Base-by-base conservation (phyloP, 2,797 vertebrate species). In the Chrysolophus pictus region DNA sequence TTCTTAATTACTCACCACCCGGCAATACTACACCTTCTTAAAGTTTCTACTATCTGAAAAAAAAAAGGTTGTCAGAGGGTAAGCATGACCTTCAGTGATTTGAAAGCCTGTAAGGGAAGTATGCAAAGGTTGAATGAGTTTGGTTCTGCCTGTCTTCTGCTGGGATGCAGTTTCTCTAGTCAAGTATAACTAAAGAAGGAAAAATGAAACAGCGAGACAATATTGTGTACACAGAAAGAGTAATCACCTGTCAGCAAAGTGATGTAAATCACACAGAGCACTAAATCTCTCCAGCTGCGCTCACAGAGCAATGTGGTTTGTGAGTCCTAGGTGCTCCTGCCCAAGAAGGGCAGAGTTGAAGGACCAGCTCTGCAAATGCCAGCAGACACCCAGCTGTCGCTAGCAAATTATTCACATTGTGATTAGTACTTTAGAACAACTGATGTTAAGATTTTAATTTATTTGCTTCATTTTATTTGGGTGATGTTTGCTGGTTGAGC, bases 161-260 rank as follows among this genome's bases (percentile, higher is more conserved):
- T 93, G 91, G 26, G 92, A 87, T 81, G 83, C 70, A 67, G 91
- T 76, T 81, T 81, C 6, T 33, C 63, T 93, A 92, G 95, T 95
- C 95, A 96, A 90, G 83, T 53, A 17, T 86, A 90, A 95, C 95
- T 93, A 91, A 87, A 69, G 68, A 41, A 4, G 39, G 41, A 84
- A 91, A 81, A 93, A 87, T 67, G 47, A 28, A 83, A 55, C 82
- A 72, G 85, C 79, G 56, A 78, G 84, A 94, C 73, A 72, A 90
- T 86, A 64, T 35, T 0, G 0, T 78, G 22, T 63, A 78, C 29
- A 14, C 4, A n/a, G 83, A 72, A 90, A 81, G 4, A 44, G 41
- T 44, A 81, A 96, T 94, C 73, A 86, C 51, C 16, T 33, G 46
- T 63, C 59, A 70, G 87, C 42, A 92, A 92, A 94, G 67, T 39